These are phyloP conservation scores for Gastrophysa polygoni DNA, from an alignment of 2,888 invertebrate genomes.

Conservation along the genomic window DNA sequence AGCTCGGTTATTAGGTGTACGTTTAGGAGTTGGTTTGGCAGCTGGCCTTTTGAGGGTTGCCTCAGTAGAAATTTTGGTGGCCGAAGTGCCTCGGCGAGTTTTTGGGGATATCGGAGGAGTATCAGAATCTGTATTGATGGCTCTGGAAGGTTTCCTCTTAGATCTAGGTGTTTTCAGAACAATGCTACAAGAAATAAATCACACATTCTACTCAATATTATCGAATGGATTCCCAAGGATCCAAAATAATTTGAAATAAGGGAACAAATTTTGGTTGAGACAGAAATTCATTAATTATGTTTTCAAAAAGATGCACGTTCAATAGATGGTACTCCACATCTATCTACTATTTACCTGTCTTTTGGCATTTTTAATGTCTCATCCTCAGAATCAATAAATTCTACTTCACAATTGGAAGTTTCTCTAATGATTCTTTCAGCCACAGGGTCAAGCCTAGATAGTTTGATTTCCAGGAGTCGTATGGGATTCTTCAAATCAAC, in stretches of 20 bases:
- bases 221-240: no score
- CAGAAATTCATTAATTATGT: no score
- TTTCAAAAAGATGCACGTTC: no score
- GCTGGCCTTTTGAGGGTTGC: slow-evolving; percentile 16
- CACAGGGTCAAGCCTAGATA: neutral
- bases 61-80: slow-evolving; percentile 5
- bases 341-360: no score
- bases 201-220: no score
- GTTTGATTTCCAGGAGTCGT: slow-evolving; percentile 7
- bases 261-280: no score
- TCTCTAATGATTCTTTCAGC: slow-evolving; percentile 3
- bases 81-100: neutral
- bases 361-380: neutral
- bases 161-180: slow-evolving; percentile 10
- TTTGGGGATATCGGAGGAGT: slow-evolving; percentile 3
- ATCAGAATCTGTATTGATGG: neutral
- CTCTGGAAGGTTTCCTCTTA: slow-evolving; percentile 3
- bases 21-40: slow-evolving; percentile 21
- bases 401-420: neutral
- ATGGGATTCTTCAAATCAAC: slow-evolving; percentile 17
- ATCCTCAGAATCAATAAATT: neutral
- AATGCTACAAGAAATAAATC: neutral
- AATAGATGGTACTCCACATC: no score
- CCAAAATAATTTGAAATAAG: neutral
- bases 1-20: slow-evolving; percentile 49